These are phyloP conservation scores for Nansenia antarctica DNA, from an alignment of 2,113 vertebrate species.

Conservation along the genomic window DNA sequence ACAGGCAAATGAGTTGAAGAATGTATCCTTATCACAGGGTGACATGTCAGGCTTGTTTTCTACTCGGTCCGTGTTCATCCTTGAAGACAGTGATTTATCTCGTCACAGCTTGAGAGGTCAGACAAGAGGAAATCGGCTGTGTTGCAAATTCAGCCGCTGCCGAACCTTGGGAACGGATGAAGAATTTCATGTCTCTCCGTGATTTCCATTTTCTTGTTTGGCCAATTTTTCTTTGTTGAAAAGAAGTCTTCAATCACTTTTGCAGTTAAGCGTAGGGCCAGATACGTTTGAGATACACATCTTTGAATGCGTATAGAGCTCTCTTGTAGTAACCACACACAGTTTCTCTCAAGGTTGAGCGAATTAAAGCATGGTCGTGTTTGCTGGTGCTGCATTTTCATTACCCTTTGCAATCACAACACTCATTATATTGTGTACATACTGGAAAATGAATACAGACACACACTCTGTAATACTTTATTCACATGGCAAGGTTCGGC, in stretches of 20 bases:
- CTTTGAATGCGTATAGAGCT: not conserved
- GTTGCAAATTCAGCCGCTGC: not conserved
- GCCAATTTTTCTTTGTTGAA: too few relatives aligned
- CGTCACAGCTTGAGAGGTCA: slow-evolving; percentile 19
- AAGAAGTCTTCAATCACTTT: too few relatives aligned
- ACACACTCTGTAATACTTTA: slow-evolving; percentile 23
- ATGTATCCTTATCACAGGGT: slow-evolving; percentile 39
- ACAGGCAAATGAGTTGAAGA: slow-evolving; percentile 19
- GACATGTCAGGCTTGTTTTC: slow-evolving; percentile 27
- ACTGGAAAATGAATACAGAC: slow-evolving; percentile 5
- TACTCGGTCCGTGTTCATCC: slow-evolving; percentile 39
- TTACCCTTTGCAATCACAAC: slow-evolving; percentile 14
- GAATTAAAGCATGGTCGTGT: not conserved
- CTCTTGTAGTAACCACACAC: not conserved
- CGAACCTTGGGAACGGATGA: not conserved
- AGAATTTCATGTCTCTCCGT: not conserved
- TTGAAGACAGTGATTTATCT: slow-evolving; percentile 49
- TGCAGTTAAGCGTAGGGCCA: too few relatives aligned
- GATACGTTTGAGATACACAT: too few relatives aligned
- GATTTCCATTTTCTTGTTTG: slow-evolving; percentile 21
- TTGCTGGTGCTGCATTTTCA: slow-evolving; percentile 3
- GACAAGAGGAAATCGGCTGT: not conserved
- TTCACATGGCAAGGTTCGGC: slow-evolving; percentile 5
- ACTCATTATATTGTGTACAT: slow-evolving; percentile 26
- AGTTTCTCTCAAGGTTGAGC: not conserved